Base-by-base conservation (phyloP, 2,888 invertebrate species). In the Crepidodera aurea region DNA sequence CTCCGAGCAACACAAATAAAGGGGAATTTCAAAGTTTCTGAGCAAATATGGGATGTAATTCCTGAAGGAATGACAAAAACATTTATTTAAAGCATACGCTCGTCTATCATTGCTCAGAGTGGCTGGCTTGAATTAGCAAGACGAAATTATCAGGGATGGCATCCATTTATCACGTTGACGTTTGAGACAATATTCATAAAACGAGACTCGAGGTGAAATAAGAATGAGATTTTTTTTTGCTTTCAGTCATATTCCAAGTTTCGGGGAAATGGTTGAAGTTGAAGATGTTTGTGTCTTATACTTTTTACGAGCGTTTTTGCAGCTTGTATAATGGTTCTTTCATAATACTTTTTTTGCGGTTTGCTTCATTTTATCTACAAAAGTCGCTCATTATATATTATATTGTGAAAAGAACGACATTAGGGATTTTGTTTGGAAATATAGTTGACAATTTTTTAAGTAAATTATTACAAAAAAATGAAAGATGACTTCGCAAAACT, bases 11-110 rank as follows among this genome's bases (percentile, higher is more conserved):
- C 39, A 19, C 57, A 57, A 65, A 62, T 60, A 44, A 40, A 16
- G 53, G 50, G 16, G 40, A 56, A 57, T 62, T 29, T 54, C 55
- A 34, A 57, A 62, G 62, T 62, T 62, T 44, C 27, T 10, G 39
- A 50, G 48, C 62, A 60, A 65, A 62, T 60, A 62, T 59, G 51
- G 59, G 58, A 55, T 57, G 58, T 61, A 40, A 61, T 58, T 61
- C 51, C 46, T 50, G 37, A 29, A 58, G 55, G 54, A 61, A 61
- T 54, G 60, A 61, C 58, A 64, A 60, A 64, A 64, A 60, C 64
- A 51, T 64, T 58, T 58, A 63, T 60, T 44, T 58, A 51, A 58
- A 58, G 55, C 59, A 60, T 58, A 60, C 55, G 59, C 55, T 63
- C 59, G 60, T 55, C 56, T 59, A 63, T 60, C 59, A 55, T 46